Percentiles rank a stretch among this genome's conserved stretches.
Conservation (phyloP, 1,140 invertebrate species). For the Parasteatoda tepidariorum region DNA sequence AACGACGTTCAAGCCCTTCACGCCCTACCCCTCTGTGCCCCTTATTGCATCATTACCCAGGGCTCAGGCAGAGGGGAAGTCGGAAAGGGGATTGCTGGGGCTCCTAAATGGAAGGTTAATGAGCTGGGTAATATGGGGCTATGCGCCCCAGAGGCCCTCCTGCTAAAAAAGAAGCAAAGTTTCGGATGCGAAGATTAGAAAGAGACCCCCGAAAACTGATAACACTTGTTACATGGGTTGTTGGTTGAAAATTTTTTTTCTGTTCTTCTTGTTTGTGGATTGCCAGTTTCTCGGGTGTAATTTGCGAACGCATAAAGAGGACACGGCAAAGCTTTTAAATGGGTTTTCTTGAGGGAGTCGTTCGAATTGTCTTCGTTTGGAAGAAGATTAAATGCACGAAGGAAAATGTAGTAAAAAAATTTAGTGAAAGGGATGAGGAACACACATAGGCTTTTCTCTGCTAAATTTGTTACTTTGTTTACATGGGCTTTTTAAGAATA, state of each 20-base stretch:
- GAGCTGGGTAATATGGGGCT: constrained; percentile 48
- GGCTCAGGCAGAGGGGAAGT: not conserved
- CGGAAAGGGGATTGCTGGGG: not conserved
- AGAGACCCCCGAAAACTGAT: constrained; percentile 32
- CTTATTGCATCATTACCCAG: constrained; percentile 17
- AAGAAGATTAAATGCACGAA: not conserved
- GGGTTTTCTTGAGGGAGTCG: not conserved
- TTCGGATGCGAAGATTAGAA: constrained; percentile 34
- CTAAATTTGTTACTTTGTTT: not conserved
- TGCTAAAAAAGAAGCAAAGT: constrained; percentile 17
- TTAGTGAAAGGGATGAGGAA: not conserved
- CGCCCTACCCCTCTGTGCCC: not conserved
- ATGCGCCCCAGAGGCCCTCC: constrained; percentile 24
- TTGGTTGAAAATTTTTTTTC: constrained; percentile 34
- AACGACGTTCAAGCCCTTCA: not conserved
- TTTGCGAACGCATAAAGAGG: constrained; percentile 2
- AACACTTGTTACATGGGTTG: constrained; percentile 55
- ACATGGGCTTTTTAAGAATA: not conserved
- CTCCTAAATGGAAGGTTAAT: constrained; percentile 53
- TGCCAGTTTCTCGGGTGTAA: not conserved
- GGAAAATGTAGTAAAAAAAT: not conserved
- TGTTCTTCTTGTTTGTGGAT: not conserved
- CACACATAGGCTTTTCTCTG: not conserved
- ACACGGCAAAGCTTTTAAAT: constrained; percentile 40
- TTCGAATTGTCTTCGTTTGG: not conserved